Evolutionary conservation across 2,888 invertebrate species (phyloP).

Genomic region (Quadriops clusia): DNA sequence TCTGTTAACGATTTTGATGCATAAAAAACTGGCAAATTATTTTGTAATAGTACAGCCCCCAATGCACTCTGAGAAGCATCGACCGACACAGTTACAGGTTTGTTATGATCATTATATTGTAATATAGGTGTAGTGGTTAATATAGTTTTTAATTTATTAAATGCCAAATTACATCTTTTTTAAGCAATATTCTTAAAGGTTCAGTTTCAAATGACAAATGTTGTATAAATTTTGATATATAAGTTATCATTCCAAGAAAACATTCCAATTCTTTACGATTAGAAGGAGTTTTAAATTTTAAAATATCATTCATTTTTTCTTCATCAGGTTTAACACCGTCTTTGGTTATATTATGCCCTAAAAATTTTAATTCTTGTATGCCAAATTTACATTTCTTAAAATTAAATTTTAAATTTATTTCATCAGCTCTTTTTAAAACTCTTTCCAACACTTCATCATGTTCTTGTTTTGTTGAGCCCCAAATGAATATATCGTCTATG

Average conservation of each 20-base stretch:
- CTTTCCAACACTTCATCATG: conserved; percentile 11
- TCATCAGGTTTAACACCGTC: conserved; percentile 8
- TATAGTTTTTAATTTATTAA: conserved; percentile 10
- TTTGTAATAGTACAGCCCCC: conserved; percentile 19
- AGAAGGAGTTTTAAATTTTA: conserved; percentile 13
- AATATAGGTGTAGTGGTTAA: conserved; percentile 12
- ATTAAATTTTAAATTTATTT: conserved; percentile 12
- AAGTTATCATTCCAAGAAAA: conserved; percentile 18
- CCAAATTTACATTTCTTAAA: conserved; percentile 14
- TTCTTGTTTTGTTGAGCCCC: conserved; percentile 13
- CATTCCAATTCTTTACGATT: conserved; percentile 14
- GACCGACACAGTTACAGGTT: conserved; percentile 13
- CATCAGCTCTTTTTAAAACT: conserved; percentile 12
- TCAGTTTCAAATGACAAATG: conserved; percentile 16
- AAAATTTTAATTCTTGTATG: conserved; percentile 12
- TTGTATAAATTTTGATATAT: conserved; percentile 18
- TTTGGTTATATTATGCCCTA: conserved; percentile 11
- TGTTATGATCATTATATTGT: conserved; percentile 12
- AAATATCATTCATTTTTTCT: conserved; percentile 14
- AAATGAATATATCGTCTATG: conserved; percentile 22
- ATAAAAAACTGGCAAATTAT: conserved; percentile 20
- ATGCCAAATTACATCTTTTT: conserved; percentile 12
- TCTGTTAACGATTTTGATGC: conserved; percentile 18
- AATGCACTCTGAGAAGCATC: conserved; percentile 17
- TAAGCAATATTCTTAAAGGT: conserved; percentile 14